Percentiles rank a stretch among this genome's conserved stretches.
Evolutionary conservation across 1,140 invertebrate genomes (phyloP).

Genomic region (Macrocentrus cingulum): DNA sequence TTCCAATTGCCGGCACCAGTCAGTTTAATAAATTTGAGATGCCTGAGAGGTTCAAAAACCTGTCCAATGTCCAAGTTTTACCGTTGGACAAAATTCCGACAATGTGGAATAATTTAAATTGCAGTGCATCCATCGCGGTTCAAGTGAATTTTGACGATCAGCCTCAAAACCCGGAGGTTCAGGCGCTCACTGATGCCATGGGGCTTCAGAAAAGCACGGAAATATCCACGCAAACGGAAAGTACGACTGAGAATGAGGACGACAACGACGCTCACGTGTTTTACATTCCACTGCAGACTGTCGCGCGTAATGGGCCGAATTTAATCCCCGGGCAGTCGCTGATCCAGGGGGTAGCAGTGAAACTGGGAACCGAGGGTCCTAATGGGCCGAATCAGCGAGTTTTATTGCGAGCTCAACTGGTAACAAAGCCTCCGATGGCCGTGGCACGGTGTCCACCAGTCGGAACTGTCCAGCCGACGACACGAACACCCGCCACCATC

Average conservation of each 20-base stretch:
- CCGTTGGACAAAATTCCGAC: constrained; percentile 53
- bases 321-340: constrained; percentile 56
- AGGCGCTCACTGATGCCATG: constrained; percentile 23
- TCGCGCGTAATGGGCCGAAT: constrained; percentile 54
- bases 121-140: constrained; percentile 63
- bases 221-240: constrained; percentile 62
- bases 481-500: constrained; percentile 44
- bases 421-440: constrained; percentile 64
- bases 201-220: constrained; percentile 51
- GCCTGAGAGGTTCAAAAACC: constrained; percentile 48
- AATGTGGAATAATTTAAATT: constrained; percentile 52
- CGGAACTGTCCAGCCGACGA: constrained; percentile 62
- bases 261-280: constrained; percentile 64
- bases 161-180: background rate
- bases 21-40: constrained; percentile 45
- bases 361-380: constrained; percentile 66
- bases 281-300: constrained; percentile 69
- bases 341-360: constrained; percentile 70
- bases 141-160: constrained; percentile 61
- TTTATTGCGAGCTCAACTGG: constrained; percentile 68
- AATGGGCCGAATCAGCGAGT: constrained; percentile 66
- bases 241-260: constrained; percentile 53
- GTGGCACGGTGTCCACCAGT: constrained; percentile 60
- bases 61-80: constrained; percentile 50
- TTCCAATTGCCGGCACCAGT: constrained; percentile 14